Evolutionary conservation across 2,888 invertebrate species (phyloP), one percentile per base, ranked within the genome.

Genomic region (Copidosoma aretas): DNA sequence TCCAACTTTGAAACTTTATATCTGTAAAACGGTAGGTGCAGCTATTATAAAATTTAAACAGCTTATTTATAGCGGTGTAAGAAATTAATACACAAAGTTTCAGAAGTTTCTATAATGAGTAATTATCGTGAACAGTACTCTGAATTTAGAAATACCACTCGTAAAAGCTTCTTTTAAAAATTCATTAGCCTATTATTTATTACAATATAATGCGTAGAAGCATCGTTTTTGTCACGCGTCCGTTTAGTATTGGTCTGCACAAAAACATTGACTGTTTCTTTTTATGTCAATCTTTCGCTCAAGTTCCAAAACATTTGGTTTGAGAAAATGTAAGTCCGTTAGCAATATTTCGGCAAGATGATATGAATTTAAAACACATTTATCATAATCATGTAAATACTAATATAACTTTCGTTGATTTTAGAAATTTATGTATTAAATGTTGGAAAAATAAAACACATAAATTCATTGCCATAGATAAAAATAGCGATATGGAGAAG

Each of bases 301-400:
- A 60, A n/a, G 67, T 54, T 32, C 32, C 32, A 32, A 32, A 32
- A 8, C 32, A 32, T 8, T 32, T 32, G 32, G 8, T 32, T 32
- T 43, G 81, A 32, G 82, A 83, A 71, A 82, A 83, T 75, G 72
- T 76, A 8, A 83, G 82, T 72, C 71, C 81, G 14, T 43, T 82
- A 10, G 70, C 82, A 19, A 19, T 81, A 3, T 83, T 82, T 69
- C 78, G 79, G 70, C 80, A 82, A 73, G 81, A 84, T 75, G 75
- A 75, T 60, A 69, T 75, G 41, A 82, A 82, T 75, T 68, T 82
- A 57, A 77, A 74, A 67, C 81, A 82, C 68, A 72, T 78, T 46
- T 71, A 70, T 59, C 73, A 74, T 32, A 71, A 74, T 69, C 68
- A 75, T 66, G 56, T 74, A 21, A 72, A 73, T 58, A 70, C 72